Conservation (phyloP, 2,888 invertebrate species). For the Pseudeuparius sepicola region DNA sequence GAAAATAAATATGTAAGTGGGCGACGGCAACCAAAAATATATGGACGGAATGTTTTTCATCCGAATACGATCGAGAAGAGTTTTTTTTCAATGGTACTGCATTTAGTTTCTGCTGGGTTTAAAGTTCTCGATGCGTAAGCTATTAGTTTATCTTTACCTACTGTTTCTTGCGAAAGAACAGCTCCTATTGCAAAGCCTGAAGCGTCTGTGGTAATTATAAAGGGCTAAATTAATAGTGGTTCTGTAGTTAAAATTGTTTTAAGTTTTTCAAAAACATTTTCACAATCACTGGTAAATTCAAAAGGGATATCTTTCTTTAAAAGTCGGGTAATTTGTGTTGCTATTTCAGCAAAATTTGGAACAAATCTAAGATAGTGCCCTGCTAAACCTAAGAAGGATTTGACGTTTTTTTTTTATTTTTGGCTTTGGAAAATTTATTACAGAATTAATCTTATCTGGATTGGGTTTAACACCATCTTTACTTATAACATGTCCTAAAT, state of each 20-base stretch:
- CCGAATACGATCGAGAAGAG: too few relatives aligned
- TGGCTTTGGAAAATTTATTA: constrained; percentile 10
- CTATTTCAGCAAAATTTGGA: constrained; percentile 13
- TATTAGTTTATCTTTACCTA: constrained; percentile 17
- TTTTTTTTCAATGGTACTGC: too few relatives aligned
- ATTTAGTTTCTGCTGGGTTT: constrained; percentile 16
- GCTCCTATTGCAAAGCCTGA: constrained; percentile 14
- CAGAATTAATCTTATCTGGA: too few relatives aligned
- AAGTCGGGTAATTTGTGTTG: constrained; percentile 14
- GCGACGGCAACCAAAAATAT: too few relatives aligned
- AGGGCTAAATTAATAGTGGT: constrained; percentile 21
- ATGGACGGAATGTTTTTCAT: too few relatives aligned
- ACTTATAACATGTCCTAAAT: too few relatives aligned
- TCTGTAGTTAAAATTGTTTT: constrained; percentile 18
- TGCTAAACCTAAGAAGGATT: constrained; percentile 16
- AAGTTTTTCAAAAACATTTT: constrained; percentile 16
- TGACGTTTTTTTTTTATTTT: constrained; percentile 15
- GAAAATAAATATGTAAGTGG: too few relatives aligned
- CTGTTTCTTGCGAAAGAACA: constrained; percentile 14
- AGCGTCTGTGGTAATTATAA: constrained; percentile 22
- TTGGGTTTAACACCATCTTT: too few relatives aligned
- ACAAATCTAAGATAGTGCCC: constrained; percentile 15
- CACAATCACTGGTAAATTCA: constrained; percentile 12
- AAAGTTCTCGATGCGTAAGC: constrained; percentile 15
- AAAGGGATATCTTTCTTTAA: constrained; percentile 17